A percentile compares a stretch with the other conserved stretches of the same genome.
Conservation (phyloP, 2,113 vertebrate species). For the Papio anubis region DNA sequence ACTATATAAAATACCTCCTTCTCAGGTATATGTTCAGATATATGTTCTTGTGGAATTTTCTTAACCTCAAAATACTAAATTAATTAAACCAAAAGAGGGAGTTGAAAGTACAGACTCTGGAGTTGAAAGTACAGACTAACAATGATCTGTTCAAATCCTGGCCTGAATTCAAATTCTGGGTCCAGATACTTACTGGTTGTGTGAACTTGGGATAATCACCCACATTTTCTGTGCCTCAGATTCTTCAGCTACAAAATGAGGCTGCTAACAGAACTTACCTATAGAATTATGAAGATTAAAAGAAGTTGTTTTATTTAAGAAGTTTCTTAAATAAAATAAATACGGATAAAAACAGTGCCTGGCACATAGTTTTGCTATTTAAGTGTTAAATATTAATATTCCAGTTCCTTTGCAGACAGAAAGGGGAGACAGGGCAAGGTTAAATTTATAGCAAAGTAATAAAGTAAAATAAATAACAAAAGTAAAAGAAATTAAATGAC, state of each 20-base stretch:
- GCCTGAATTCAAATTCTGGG: slow-evolving; percentile 15
- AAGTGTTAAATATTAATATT: not conserved
- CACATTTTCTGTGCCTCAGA: not conserved
- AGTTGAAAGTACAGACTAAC: not conserved
- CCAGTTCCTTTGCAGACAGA: not conserved
- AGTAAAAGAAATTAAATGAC: not conserved
- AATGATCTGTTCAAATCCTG: not conserved
- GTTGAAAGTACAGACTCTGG: not conserved
- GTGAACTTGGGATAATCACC: not conserved
- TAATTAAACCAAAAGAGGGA: not conserved
- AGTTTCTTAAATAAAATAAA: not conserved
- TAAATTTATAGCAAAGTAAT: not conserved
- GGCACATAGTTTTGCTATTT: not conserved
- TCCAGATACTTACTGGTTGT: not conserved
- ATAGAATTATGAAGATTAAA: not conserved
- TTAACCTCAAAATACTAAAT: not conserved
- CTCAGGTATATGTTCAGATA: not conserved
- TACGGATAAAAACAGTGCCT: not conserved
- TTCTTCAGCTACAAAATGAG: slow-evolving; percentile 18
- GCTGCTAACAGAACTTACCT: not conserved
- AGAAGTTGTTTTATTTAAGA: too few species aligned
- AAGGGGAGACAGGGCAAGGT: not conserved
- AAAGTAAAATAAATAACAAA: not conserved
- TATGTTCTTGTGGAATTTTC: not conserved
- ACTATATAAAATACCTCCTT: not conserved